phyloP scores from a whole-genome alignment of 2,113 vertebrate genomes.

The Dipodomys stephensi region DNA sequence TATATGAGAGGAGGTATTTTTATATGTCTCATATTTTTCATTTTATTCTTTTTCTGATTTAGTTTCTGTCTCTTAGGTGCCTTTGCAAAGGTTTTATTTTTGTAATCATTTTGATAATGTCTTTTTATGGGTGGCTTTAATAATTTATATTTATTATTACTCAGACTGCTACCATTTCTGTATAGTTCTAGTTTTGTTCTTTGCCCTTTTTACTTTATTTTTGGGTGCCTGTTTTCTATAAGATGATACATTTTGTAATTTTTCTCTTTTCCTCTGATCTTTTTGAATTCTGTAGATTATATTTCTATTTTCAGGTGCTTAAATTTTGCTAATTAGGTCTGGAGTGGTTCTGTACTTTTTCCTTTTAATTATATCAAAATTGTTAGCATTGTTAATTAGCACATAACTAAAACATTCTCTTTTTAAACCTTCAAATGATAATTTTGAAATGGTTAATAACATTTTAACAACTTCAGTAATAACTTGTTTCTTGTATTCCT shows the following conservation, averaged over 20 bases:
- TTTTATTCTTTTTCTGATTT: slow-evolving; percentile 42
- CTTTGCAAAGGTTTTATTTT: slow-evolving; percentile 47
- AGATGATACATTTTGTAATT: slow-evolving; percentile 20
- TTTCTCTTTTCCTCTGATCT: slow-evolving; percentile 12
- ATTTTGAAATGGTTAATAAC: not conserved
- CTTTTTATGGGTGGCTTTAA: slow-evolving; percentile 33
- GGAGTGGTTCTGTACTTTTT: not conserved
- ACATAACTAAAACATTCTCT: not conserved
- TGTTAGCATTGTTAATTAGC: slow-evolving; percentile 16
- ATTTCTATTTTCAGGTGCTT: slow-evolving; percentile 24
- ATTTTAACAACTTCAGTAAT: not conserved
- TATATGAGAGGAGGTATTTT: not conserved
- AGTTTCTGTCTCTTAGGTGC: slow-evolving; percentile 29
- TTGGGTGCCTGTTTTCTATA: not conserved
- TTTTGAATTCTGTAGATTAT: slow-evolving; percentile 10
- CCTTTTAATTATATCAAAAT: not conserved
- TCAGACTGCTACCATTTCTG: not conserved
- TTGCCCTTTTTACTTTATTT: not conserved
- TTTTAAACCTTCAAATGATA: not conserved
- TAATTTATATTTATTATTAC: slow-evolving; percentile 27
- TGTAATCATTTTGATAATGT: slow-evolving; percentile 41
- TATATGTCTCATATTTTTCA: not conserved
- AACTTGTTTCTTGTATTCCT: not conserved
- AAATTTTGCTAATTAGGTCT: slow-evolving; percentile 29
- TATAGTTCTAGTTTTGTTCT: not conserved